phyloP scores from a whole-genome alignment of 2,797 vertebrate genomes.

The Carduelis carduelis region DNA sequence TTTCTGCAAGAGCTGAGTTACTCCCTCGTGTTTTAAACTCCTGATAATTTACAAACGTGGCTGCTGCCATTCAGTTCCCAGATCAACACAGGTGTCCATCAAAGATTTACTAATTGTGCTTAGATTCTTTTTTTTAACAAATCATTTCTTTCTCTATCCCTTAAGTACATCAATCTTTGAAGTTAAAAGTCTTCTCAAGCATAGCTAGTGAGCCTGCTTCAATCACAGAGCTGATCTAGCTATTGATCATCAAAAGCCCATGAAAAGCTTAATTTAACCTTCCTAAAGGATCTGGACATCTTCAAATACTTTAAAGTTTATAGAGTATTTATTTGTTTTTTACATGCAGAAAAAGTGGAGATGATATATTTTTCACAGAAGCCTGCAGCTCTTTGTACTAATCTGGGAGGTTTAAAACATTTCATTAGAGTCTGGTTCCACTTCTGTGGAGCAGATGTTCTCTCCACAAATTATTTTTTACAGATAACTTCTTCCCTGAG shows the following conservation, averaged over 20 bases:
- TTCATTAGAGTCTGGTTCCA: neutral
- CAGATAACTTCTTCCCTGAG: neutral
- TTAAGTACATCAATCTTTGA: constrained; percentile 27
- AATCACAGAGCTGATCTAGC: neutral
- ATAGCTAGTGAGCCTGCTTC: neutral
- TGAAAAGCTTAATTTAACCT: constrained; percentile 26
- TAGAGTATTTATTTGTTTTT: neutral
- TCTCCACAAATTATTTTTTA: neutral
- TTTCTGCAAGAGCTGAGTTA: neutral
- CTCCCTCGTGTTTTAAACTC: neutral
- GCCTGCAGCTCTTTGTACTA: neutral
- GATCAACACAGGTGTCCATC: neutral
- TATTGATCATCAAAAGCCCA: constrained; percentile 31
- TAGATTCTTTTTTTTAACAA: neutral
- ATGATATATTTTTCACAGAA: neutral
- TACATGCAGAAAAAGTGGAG: neutral
- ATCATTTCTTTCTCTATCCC: neutral
- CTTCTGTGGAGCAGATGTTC: neutral
- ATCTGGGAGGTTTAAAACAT: neutral
- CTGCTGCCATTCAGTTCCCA: neutral
- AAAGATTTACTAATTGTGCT: neutral
- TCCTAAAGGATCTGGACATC: neutral
- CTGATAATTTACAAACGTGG: neutral
- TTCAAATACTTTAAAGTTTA: neutral
- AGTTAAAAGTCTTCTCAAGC: constrained; percentile 30